Evolutionary conservation across 1,140 invertebrate species (phyloP), one percentile per base, ranked within the genome.

Genomic region (Ooceraea biroi): DNA sequence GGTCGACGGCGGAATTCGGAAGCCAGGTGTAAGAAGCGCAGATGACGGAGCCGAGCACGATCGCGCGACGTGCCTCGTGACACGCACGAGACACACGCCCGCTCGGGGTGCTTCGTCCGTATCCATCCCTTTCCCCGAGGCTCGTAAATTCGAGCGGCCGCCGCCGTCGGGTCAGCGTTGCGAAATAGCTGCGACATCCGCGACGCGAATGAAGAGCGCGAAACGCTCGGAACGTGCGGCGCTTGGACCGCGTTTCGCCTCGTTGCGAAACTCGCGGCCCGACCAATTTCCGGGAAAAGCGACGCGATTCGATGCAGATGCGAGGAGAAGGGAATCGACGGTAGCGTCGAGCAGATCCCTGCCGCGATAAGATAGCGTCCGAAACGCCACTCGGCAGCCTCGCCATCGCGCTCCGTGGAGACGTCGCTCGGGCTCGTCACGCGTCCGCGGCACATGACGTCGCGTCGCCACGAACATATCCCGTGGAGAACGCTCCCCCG

Each of bases 151-250:
- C 58, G 55, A 58, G 27, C 46, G 41, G 57, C 50, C 50, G 14
- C 50, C 50, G 73, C 44, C 63, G 52, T 19, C n/a, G 60, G 87
- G 87, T 88, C 87, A 87, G 68, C 74, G 87, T 88, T 88, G 74
- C 82, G 86, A 88, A 88, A 88, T 87, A 87, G 77, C 74, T 65
- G 68, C 14, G 65, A 27, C 68, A 27, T 57, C 41, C 52, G 22
- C 60, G 14, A 3, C 52, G 44, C 50, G 60, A 83, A 74, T 71
- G 84, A 69, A 55, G 36, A 57, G 44, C 61, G 72, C 72, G 17
- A 27, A n/a, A 30, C 10, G 66, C 17, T 11, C 10, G n/a, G 25
- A 19, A 41, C 50, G 27, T 10, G 30, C 3, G 22, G 27, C 48
- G 17, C 77, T 82, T 65, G 58, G 44, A 61, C n/a, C 36, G 44